Evolutionary conservation across 2,888 invertebrate species (phyloP).

Genomic region (Drosophila pullipes): DNA sequence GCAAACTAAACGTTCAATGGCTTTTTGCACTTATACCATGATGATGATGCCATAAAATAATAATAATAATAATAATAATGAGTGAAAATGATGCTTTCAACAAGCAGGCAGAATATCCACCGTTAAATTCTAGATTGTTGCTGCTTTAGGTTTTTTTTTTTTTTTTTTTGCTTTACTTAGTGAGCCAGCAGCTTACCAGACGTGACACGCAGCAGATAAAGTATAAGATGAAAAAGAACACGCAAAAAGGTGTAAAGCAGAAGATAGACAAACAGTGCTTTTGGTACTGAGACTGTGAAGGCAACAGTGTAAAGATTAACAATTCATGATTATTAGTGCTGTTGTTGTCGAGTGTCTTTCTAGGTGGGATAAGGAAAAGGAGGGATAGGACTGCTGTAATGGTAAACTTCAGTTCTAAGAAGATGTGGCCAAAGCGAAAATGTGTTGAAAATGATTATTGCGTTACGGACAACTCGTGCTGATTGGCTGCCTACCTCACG

Average conservation of each 20-base stretch:
- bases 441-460: slow-evolving; percentile 50
- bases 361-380: background rate
- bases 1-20: slow-evolving; percentile 58
- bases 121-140: slow-evolving; percentile 51
- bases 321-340: slow-evolving; percentile 82
- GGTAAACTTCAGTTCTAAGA: slow-evolving; percentile 9
- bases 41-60: slow-evolving; percentile 32
- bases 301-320: slow-evolving; percentile 78
- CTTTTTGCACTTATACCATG: slow-evolving; percentile 63
- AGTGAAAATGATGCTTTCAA: slow-evolving; percentile 52
- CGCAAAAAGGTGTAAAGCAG: background rate
- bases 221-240: slow-evolving; percentile 4
- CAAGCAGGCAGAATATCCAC: slow-evolving; percentile 35
- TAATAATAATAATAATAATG: slow-evolving; percentile 47
- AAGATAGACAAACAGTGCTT: slow-evolving; percentile 21
- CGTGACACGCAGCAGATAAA: slow-evolving; percentile 30
- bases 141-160: slow-evolving; percentile 5
- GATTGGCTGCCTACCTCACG: slow-evolving; percentile 48
- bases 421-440: slow-evolving; percentile 18
- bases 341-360: slow-evolving; percentile 17
- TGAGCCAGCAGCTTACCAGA: slow-evolving; percentile 40
- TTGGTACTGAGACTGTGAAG: slow-evolving; percentile 42
- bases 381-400: background rate
- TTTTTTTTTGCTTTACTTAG: background rate
- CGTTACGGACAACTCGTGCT: slow-evolving; percentile 28